phyloP scores from a whole-genome alignment of 92 coral and sea anemone genomes.

The Palythoa grandiflora region DNA sequence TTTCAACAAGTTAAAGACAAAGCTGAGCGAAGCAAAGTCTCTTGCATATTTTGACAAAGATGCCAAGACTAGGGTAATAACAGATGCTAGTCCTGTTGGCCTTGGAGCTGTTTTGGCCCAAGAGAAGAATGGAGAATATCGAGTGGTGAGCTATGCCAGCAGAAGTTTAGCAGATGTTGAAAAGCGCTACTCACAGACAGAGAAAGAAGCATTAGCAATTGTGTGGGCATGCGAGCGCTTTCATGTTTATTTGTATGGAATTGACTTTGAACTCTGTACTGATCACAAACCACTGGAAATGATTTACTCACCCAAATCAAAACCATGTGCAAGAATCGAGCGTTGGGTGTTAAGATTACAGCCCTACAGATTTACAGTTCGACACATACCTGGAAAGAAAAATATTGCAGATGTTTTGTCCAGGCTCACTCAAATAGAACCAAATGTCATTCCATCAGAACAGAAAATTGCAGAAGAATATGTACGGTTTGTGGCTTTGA shows the following conservation, averaged over 20 bases:
- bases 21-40: constrained; percentile 14
- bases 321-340: background rate
- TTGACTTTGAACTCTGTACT: background rate
- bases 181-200: constrained; percentile 6
- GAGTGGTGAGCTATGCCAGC: constrained; percentile 47
- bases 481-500: constrained; percentile 16
- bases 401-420: constrained; percentile 54
- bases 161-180: constrained; percentile 51
- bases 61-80: no score
- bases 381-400: background rate
- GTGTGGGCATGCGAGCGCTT: constrained; percentile 15
- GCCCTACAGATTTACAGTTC: constrained; percentile 56
- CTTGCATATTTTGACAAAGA: background rate
- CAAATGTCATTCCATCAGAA: no score
- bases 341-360: constrained; percentile 66
- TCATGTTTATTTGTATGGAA: constrained; percentile 8
- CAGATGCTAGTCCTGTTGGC: no score
- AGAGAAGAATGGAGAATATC: constrained; percentile 45
- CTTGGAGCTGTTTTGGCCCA: constrained; percentile 5
- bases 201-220: no score
- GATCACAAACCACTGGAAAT: constrained; percentile 40
- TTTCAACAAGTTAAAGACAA: constrained; percentile 25
- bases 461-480: no score
- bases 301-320: background rate
- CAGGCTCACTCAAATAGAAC: background rate